phyloP scores from a whole-genome alignment of 1,140 invertebrate species.

The Nasonia vitripennis region DNA sequence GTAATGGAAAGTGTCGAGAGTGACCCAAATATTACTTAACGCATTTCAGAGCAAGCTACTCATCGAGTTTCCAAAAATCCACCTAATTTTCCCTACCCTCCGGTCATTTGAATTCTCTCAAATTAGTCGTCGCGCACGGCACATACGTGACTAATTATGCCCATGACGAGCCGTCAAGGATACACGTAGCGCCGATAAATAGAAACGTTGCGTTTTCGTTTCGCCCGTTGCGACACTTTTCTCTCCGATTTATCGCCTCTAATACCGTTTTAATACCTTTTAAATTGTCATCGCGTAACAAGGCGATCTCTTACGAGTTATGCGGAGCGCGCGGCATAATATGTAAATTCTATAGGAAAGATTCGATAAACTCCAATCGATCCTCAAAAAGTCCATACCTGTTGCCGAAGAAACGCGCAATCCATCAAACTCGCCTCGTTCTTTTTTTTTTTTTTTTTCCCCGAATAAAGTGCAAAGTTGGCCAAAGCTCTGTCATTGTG shows the following conservation, averaged over 20 bases:
- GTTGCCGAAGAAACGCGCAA: neutral
- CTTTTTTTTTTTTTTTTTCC: neutral
- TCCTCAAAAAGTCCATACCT: neutral
- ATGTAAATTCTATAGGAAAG: neutral
- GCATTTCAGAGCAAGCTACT: neutral
- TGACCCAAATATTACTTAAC: slow-evolving; percentile 27
- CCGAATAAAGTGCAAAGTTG: neutral
- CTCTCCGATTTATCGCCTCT: neutral
- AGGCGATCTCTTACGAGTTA: neutral
- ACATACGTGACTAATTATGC: neutral
- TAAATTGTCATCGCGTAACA: slow-evolving; percentile 31
- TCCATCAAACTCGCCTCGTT: neutral
- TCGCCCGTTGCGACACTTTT: neutral
- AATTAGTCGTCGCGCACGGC: neutral
- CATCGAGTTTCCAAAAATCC: slow-evolving; percentile 7
- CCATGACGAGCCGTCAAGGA: neutral
- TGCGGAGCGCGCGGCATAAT: too few species aligned
- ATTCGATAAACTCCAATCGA: neutral
- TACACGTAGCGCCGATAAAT: neutral
- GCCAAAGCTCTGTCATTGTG: neutral
- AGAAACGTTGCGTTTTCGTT: slow-evolving; percentile 2
- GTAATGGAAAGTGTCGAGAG: neutral
- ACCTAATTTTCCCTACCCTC: neutral
- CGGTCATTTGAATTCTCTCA: neutral
- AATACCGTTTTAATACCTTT: slow-evolving; percentile 47